These are phyloP conservation scores for Anadara kagoshimensis DNA, from an alignment of 1,140 invertebrate species.

Conservation along the genomic window DNA sequence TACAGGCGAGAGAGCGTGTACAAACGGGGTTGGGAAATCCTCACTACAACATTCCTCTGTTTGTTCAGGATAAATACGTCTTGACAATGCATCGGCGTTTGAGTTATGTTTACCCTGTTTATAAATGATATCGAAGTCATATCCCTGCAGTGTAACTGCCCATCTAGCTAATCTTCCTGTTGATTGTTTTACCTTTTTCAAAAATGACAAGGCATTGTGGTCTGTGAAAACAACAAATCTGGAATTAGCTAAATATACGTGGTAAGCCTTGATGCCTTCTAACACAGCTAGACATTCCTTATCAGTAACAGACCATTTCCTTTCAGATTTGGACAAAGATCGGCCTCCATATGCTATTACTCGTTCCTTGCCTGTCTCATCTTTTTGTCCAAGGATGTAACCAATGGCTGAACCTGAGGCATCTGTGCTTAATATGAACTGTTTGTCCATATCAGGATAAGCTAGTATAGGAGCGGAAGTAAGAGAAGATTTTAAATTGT, in stretches of 20 bases:
- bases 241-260: constrained; percentile 74
- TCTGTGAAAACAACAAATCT: constrained; percentile 77
- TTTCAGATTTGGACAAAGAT: constrained; percentile 24
- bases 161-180: constrained; percentile 65
- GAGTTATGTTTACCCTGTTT: constrained; percentile 2
- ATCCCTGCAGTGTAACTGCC: constrained; percentile 35
- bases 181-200: constrained; percentile 72
- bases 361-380: constrained; percentile 31
- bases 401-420: constrained; percentile 35
- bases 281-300: constrained; percentile 76
- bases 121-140: constrained; percentile 30
- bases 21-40: constrained; percentile 1
- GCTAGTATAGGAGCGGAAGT: constrained; percentile 46
- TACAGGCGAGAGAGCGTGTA: not conserved
- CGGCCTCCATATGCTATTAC: constrained; percentile 50
- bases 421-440: constrained; percentile 51
- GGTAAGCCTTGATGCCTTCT: constrained; percentile 73
- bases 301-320: constrained; percentile 67
- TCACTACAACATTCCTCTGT: not conserved
- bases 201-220: constrained; percentile 74
- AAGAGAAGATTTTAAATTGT: constrained; percentile 41
- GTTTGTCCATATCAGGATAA: constrained; percentile 40
- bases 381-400: constrained; percentile 44
- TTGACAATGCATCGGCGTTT: constrained; percentile 2
- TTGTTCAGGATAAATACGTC: not conserved